Conservation (phyloP, 2,888 invertebrate species). For the Caradrina clavipalpis region DNA sequence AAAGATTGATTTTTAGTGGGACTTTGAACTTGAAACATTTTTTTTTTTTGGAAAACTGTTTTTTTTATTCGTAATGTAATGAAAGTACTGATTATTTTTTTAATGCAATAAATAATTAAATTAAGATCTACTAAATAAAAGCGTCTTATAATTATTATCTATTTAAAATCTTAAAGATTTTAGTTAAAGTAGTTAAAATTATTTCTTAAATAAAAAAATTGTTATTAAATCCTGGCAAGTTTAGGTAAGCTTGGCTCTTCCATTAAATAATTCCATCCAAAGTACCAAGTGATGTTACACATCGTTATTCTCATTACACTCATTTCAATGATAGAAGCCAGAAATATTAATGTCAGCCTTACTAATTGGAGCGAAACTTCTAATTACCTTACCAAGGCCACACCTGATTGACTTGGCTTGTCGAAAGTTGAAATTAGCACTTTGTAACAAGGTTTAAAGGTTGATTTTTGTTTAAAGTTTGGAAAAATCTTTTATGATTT, state of each 20-base stretch:
- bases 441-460: neutral
- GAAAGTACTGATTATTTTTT: neutral
- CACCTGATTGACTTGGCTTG: constrained; percentile 10
- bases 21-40: constrained; percentile 32
- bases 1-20: neutral
- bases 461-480: neutral
- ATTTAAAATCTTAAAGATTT: neutral
- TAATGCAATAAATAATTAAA: too few species aligned
- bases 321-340: constrained; percentile 36
- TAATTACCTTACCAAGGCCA: constrained; percentile 41
- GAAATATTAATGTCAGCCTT: constrained; percentile 37
- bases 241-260: constrained; percentile 3
- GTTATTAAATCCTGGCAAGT: neutral
- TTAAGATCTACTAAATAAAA: neutral
- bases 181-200: too few species aligned
- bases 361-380: constrained; percentile 45
- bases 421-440: neutral
- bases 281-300: constrained; percentile 46
- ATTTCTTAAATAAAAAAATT: too few species aligned
- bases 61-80: neutral
- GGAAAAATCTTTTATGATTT: neutral
- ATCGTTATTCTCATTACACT: constrained; percentile 28
- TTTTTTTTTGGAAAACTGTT: neutral
- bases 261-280: constrained; percentile 9
- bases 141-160: neutral